Percentiles rank a stretch among this genome's conserved stretches.
phyloP scores from a whole-genome alignment of 2,113 vertebrate genomes.

The Zosterops japonicus region DNA sequence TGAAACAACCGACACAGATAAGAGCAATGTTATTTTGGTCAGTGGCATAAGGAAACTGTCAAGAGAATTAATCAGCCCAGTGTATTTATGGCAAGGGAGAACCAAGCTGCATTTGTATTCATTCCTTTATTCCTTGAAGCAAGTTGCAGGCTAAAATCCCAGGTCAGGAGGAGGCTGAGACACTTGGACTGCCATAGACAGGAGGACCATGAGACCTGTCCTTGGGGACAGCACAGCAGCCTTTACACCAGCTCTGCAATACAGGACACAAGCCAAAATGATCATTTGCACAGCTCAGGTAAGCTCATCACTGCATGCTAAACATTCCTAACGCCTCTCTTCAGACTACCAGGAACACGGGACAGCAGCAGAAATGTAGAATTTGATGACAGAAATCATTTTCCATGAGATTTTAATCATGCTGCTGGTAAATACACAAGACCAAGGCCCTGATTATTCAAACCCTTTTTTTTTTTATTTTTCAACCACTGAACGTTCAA shows the following conservation, averaged over 20 bases:
- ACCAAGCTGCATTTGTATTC: not conserved
- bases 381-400: not conserved
- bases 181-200: accelerated
- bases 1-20: not conserved
- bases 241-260: not conserved
- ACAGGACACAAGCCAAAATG: accelerated
- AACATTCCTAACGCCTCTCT: not conserved
- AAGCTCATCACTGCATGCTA: accelerated
- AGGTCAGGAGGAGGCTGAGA: not conserved
- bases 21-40: not conserved
- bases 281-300: not conserved
- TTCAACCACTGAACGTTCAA: accelerated
- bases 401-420: not conserved
- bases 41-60: not conserved
- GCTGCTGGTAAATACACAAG: not conserved
- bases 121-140: not conserved
- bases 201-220: not conserved
- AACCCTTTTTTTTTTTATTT: not conserved
- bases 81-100: not conserved
- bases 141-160: not conserved
- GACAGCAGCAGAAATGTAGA: accelerated
- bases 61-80: not conserved
- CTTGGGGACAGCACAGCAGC: not conserved
- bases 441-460: not conserved
- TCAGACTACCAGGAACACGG: not conserved